Evolutionary conservation across 2,797 vertebrate species (phyloP), one percentile per base, ranked within the genome.

Genomic region (Psittacula derbiana): DNA sequence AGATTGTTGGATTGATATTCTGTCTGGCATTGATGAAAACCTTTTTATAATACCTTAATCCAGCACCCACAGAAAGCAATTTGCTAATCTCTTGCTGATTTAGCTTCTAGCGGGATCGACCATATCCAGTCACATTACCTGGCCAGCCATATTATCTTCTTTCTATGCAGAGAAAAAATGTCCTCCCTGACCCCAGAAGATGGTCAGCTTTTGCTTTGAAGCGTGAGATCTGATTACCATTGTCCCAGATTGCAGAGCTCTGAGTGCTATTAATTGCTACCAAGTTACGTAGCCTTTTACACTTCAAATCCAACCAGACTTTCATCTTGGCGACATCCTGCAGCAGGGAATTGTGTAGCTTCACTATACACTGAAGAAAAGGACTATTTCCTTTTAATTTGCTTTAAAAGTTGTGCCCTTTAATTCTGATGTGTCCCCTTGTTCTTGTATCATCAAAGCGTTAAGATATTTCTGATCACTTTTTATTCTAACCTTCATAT

Each of bases 51-150:
- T 82, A 65, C 90, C 88, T 94, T 96, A 95, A 96, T 95, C 96
- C 93, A 93, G 91, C 93, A 96, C 86, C 90, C 88, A 94, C 71
- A 47, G 93, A 96, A 96, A 96, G 95, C 90, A 92, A 96, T 95
- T 97, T 96, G 82, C 86, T 96, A 96, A 96, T 97, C 95, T 95
- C 95, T 93, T 93, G 92, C 93, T 96, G 95, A 97, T 27, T 95
- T 94, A 70, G 92, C 86, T 96, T 91, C 83, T 65, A 80, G 79
- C 3, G 0, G 79, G 86, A 94, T 83, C 43, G 43, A 86, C 87
- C 86, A 86, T 41, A 49, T 25, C 71, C 88, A 90, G 88, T 62
- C 83, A 62, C 67, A 76, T 87, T 82, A 92, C 92, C 92, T 88
- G 87, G 33, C 50, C 76, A 66, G 55, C 80, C 78, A 67, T 89